phyloP scores from a whole-genome alignment of 2,113 vertebrate genomes.

The Lates calcarifer region DNA sequence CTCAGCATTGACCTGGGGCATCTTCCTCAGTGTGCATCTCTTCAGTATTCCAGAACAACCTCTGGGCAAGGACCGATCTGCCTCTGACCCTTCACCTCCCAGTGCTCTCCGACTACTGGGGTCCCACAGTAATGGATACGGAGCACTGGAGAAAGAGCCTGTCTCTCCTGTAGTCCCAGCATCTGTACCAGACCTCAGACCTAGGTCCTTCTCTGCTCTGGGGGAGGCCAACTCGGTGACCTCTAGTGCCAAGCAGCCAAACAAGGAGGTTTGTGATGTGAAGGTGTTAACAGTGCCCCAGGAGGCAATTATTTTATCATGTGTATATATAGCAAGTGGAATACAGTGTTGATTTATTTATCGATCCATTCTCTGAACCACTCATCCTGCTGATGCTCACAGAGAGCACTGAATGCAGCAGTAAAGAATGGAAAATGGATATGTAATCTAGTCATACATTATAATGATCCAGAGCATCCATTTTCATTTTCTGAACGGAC shows the following conservation, averaged over 20 bases:
- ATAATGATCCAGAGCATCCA: no score
- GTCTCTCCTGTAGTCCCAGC: background rate
- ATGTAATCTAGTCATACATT: no score
- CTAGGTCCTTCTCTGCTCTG: conserved; percentile 77
- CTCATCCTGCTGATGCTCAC: background rate
- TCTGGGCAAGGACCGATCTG: conserved; percentile 65
- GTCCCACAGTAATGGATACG: conserved; percentile 81
- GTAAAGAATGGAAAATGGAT: background rate
- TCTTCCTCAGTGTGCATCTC: conserved; percentile 90
- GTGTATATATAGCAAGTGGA: background rate
- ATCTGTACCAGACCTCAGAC: conserved; percentile 69
- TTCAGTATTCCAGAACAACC: conserved; percentile 94
- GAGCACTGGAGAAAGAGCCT: conserved; percentile 81
- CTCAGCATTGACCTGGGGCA: conserved; percentile 87
- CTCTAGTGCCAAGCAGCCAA: conserved; percentile 74
- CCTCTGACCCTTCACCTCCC: conserved; percentile 26
- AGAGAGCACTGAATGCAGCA: background rate
- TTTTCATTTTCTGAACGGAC: no score
- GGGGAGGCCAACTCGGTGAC: conserved; percentile 79
- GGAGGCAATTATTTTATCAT: background rate
- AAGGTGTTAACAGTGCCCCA: background rate
- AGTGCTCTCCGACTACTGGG: conserved; percentile 70
- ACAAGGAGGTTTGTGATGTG: conserved; percentile 81
- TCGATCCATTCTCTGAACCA: background rate
- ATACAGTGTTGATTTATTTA: no score